phyloP scores from a whole-genome alignment of 2,888 invertebrate species.

The Lasioglossum pauxillum region DNA sequence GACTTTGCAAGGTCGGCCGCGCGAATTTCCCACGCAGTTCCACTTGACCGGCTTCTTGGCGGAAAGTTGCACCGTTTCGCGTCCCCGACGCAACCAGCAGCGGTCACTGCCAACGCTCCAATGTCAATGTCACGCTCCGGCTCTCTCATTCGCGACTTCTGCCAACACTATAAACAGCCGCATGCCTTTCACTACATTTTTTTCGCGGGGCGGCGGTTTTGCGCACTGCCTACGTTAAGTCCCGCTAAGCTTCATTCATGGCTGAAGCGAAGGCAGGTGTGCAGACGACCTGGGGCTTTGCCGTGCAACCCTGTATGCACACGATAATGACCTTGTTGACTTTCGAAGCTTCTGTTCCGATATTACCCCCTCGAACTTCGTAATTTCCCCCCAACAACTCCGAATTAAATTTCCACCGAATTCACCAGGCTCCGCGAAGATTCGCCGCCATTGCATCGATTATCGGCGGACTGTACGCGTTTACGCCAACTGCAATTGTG shows the following conservation, averaged over 20 bases:
- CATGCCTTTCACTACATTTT: constrained; percentile 65
- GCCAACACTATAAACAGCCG: constrained; percentile 43
- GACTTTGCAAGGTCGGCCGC: background rate
- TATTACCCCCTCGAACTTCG: constrained; percentile 11
- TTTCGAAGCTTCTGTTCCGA: constrained; percentile 24
- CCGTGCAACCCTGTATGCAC: background rate
- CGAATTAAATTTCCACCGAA: background rate
- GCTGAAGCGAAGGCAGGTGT: constrained; percentile 33
- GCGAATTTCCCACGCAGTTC: constrained; percentile 6
- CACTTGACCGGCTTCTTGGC: constrained; percentile 18
- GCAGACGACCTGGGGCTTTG: background rate
- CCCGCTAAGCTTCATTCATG: constrained; percentile 68
- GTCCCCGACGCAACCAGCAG: constrained; percentile 16
- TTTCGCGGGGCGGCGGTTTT: constrained; percentile 26
- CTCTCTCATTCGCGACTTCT: constrained; percentile 32
- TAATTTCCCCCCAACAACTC: background rate
- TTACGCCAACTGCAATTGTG: background rate
- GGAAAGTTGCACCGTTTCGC: constrained; percentile 20
- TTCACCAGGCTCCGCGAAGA: background rate
- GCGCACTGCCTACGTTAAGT: constrained; percentile 62
- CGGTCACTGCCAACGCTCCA: constrained; percentile 55
- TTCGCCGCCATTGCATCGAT: background rate
- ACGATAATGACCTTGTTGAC: constrained; percentile 32
- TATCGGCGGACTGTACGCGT: background rate
- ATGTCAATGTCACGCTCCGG: constrained; percentile 31